phyloP scores from a whole-genome alignment of 2,113 vertebrate species.

The Phalacrocorax carbo region DNA sequence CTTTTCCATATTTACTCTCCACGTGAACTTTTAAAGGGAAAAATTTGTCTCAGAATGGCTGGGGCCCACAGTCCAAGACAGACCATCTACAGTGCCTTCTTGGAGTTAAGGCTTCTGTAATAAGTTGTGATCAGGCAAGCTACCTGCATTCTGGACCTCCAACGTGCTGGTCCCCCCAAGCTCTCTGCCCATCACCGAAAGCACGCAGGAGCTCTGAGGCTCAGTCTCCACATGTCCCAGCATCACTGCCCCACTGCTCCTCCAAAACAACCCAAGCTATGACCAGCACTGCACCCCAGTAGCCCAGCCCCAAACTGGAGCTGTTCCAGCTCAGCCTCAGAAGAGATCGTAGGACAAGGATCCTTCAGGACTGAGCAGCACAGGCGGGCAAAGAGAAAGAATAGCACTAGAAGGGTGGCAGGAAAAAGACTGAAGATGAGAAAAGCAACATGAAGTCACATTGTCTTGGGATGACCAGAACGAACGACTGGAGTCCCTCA shows the following conservation, averaged over 20 bases:
- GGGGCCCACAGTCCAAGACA: accelerated
- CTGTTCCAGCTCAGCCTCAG: neutral
- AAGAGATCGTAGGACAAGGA: neutral
- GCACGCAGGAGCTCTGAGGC: neutral
- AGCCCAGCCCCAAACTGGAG: neutral
- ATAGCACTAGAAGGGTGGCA: neutral
- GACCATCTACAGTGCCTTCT: neutral
- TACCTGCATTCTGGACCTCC: neutral
- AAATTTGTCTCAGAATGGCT: neutral
- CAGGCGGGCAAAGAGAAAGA: neutral
- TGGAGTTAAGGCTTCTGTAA: neutral
- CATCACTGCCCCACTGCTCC: neutral
- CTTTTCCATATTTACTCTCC: neutral
- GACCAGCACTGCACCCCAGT: neutral
- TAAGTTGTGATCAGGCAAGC: neutral
- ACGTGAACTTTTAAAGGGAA: neutral
- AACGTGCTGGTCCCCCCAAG: neutral
- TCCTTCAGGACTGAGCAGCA: neutral
- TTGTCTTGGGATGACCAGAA: neutral
- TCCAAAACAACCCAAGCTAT: neutral
- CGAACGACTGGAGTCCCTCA: neutral
- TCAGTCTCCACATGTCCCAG: neutral
- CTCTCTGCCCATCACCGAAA: neutral
- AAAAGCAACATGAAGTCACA: neutral
- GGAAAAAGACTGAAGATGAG: neutral